Evolutionary conservation across 2,797 vertebrate species (phyloP).

Genomic region (Danio albolineatus): DNA sequence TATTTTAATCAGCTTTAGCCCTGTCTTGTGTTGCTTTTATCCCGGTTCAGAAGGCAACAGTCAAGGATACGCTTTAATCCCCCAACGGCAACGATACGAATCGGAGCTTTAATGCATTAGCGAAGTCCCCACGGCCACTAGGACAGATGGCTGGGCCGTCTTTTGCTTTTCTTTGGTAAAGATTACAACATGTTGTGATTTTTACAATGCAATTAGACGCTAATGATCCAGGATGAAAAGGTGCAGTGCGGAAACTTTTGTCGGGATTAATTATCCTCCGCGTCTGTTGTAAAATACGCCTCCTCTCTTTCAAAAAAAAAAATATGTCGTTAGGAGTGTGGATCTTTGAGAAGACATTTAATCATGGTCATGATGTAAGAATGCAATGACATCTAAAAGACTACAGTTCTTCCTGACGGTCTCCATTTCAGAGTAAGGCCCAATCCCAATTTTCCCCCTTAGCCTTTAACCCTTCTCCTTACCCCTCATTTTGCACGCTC

Average conservation of each 20-base stretch:
- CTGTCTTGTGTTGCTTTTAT: constrained; percentile 17
- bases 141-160: constrained; percentile 33
- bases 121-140: not conserved
- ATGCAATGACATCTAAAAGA: constrained; percentile 9
- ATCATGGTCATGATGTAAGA: not conserved
- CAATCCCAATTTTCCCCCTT: too few species aligned
- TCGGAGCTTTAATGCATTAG: constrained; percentile 11
- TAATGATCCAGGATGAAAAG: constrained; percentile 39
- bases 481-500: too few species aligned
- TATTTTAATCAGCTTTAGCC: constrained; percentile 39
- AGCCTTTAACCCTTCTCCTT: too few species aligned
- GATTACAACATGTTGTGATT: constrained; percentile 39
- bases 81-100: constrained; percentile 17
- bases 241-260: constrained; percentile 16
- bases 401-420: not conserved
- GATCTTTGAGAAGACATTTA: constrained; percentile 40
- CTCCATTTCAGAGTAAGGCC: too few species aligned
- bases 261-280: not conserved
- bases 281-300: not conserved
- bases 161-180: constrained; percentile 34
- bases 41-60: constrained; percentile 6
- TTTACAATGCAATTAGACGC: constrained; percentile 35
- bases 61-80: constrained; percentile 36
- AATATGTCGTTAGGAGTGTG: not conserved
- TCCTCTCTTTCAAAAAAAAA: not conserved